phyloP scores from a whole-genome alignment of 2,797 vertebrate genomes.

The Psittacula echo region DNA sequence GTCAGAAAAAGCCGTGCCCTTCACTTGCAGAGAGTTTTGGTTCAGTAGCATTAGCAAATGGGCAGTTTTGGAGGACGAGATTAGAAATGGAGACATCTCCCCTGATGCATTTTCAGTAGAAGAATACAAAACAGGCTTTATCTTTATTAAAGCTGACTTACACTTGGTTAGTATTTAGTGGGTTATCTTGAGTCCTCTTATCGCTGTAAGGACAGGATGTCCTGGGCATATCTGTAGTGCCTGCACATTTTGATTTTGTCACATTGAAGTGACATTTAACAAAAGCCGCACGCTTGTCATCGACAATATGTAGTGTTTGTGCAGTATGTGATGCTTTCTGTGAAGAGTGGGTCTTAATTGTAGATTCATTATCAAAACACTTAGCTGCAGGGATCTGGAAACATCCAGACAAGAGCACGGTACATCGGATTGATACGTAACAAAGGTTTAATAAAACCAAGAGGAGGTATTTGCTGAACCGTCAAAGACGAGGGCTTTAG shows the following conservation, averaged over 20 bases:
- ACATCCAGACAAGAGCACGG: background rate
- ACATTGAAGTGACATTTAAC: conserved; percentile 14
- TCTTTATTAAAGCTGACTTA: background rate
- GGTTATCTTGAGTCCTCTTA: background rate
- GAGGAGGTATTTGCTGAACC: background rate
- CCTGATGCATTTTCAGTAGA: fast-evolving
- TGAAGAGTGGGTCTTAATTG: background rate
- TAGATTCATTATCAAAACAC: background rate
- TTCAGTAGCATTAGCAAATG: background rate
- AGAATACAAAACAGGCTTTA: background rate
- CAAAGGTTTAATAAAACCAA: background rate
- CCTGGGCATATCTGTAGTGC: background rate
- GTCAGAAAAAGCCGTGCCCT: background rate
- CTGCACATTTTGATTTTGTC: background rate
- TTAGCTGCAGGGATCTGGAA: background rate
- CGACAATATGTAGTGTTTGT: background rate
- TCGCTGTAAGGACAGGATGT: background rate
- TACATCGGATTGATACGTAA: fast-evolving
- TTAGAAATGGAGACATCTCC: background rate
- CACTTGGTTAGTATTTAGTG: background rate
- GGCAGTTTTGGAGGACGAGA: background rate
- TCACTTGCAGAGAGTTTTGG: background rate
- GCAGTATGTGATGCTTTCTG: background rate
- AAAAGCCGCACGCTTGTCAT: background rate
- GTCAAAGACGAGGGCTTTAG: background rate